Conservation (phyloP, 2,888 invertebrate species). For the Drosophila recens region DNA sequence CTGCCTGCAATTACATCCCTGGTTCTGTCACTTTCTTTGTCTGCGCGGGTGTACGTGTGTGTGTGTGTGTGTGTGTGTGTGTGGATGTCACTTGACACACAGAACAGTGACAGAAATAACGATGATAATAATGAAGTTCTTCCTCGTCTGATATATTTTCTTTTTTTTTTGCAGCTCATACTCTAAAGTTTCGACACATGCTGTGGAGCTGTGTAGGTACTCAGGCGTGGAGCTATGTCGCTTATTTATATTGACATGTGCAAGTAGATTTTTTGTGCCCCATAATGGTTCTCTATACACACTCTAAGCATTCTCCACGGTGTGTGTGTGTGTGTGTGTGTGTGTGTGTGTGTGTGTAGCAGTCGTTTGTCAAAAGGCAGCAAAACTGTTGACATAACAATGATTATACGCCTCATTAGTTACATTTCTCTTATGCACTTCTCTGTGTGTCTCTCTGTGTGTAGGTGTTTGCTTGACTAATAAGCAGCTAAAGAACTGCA, state of each 20-base stretch:
- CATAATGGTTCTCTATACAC: constrained; percentile 44
- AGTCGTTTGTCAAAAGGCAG: constrained; percentile 76
- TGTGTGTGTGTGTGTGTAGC: constrained; percentile 28
- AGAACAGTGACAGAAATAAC: constrained; percentile 54
- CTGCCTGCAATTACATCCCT: constrained; percentile 69
- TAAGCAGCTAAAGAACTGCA: constrained; percentile 38
- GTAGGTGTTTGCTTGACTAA: constrained; percentile 36
- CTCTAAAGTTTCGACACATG: constrained; percentile 65
- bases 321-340: constrained; percentile 13
- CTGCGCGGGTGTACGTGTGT: constrained; percentile 16
- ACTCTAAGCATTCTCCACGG: constrained; percentile 34
- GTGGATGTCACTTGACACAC: constrained; percentile 58
- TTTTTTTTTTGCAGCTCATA: constrained; percentile 28
- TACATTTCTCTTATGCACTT: constrained; percentile 54
- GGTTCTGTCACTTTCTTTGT: constrained; percentile 35
- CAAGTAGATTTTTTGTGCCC: constrained; percentile 60
- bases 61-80: constrained; percentile 27
- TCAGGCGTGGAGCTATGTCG: constrained; percentile 49
- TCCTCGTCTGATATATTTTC: constrained; percentile 1
- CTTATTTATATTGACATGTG: constrained; percentile 77
- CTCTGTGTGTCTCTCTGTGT: constrained; percentile 6
- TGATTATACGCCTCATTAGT: constrained; percentile 82
- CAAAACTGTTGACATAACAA: constrained; percentile 81
- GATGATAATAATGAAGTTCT: constrained; percentile 71
- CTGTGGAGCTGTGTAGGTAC: constrained; percentile 18